phyloP scores from a whole-genome alignment of 2,797 vertebrate genomes.

The Numenius phaeopus region DNA sequence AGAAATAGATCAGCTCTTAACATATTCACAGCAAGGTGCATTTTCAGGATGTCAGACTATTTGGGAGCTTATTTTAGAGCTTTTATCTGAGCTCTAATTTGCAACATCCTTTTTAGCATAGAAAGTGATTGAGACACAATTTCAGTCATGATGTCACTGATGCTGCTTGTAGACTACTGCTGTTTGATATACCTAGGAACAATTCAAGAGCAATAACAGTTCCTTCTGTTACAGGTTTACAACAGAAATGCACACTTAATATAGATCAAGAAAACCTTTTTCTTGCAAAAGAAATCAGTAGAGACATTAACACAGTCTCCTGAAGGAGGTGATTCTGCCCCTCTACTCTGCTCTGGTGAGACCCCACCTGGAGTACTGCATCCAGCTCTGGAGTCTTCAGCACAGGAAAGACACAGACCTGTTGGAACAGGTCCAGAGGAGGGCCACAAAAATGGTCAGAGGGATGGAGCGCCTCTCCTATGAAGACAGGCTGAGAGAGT shows the following conservation, averaged over 20 bases:
- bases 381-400: neutral
- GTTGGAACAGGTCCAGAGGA: neutral
- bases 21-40: neutral
- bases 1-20: neutral
- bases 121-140: neutral
- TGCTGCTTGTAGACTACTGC: neutral
- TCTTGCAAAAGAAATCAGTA: neutral
- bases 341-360: neutral
- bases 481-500: neutral
- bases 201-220: neutral
- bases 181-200: neutral
- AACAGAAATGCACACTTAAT: neutral
- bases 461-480: neutral
- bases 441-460: neutral
- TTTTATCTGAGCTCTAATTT: neutral
- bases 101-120: neutral
- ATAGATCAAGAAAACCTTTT: neutral
- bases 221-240: neutral
- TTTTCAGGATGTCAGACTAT: neutral
- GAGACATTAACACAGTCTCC: neutral
- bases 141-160: neutral
- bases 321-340: neutral
- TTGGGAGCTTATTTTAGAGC: neutral
- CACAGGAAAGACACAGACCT: neutral
- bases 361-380: neutral